These are phyloP conservation scores for Gila orcuttii DNA, from an alignment of 2,113 vertebrate species.

Conservation along the genomic window DNA sequence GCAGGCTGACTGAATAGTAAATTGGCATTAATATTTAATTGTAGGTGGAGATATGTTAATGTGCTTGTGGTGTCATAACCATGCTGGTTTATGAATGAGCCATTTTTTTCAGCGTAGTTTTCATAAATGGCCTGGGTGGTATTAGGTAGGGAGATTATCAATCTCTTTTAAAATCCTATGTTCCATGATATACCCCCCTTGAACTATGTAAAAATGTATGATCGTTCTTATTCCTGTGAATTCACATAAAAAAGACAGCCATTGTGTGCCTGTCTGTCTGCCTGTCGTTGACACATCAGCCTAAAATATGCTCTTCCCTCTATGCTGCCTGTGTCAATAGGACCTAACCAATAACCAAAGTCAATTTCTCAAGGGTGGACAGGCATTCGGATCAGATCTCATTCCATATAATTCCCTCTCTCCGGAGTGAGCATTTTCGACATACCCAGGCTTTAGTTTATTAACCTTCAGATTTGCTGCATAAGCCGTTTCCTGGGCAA, in stretches of 20 bases:
- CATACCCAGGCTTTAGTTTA: constrained; percentile 38
- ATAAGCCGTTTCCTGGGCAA: constrained; percentile 57
- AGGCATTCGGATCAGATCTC: constrained; percentile 44
- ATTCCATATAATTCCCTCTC: constrained; percentile 48
- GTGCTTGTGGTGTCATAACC: neutral
- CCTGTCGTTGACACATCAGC: constrained; percentile 53
- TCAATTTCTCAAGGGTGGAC: constrained; percentile 59
- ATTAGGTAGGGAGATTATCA: neutral
- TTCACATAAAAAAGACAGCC: constrained; percentile 46
- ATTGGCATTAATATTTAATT: neutral
- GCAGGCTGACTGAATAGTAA: neutral
- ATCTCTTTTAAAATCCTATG: neutral
- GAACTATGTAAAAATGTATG: neutral
- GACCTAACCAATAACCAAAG: constrained; percentile 58
- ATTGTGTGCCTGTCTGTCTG: constrained; percentile 27
- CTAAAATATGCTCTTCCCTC: constrained; percentile 36
- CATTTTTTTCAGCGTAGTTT: neutral
- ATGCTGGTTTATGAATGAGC: neutral
- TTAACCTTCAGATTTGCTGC: constrained; percentile 58
- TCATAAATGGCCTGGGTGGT: neutral
- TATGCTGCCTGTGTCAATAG: constrained; percentile 43
- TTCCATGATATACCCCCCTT: neutral
- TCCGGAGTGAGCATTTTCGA: constrained; percentile 33
- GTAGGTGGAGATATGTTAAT: neutral
- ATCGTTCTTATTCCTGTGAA: neutral